Percentiles rank a stretch among this genome's conserved stretches.
These are phyloP conservation scores for Lymantria dispar DNA, from an alignment of 2,888 invertebrate genomes.

Conservation along the genomic window DNA sequence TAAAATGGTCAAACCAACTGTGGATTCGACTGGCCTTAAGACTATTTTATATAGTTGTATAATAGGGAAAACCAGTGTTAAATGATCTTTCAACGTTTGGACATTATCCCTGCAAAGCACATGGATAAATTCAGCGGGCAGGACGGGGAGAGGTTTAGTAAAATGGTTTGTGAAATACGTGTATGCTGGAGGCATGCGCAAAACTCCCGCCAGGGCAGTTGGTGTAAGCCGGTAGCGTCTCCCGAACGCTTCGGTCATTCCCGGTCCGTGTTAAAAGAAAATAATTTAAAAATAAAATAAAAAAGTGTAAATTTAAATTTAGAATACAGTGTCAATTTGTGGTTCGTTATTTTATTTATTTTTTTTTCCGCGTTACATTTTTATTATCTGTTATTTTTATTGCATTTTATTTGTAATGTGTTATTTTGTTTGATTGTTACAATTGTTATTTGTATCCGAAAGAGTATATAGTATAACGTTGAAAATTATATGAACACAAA, in stretches of 20 bases:
- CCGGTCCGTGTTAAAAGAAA: conserved; percentile 11
- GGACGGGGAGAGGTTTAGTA: conserved; percentile 38
- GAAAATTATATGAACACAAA: not conserved
- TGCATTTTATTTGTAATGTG: conserved; percentile 1
- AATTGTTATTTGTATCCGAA: conserved; percentile 49
- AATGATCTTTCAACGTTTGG: conserved; percentile 28
- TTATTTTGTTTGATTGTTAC: conserved; percentile 30
- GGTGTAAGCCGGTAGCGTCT: conserved; percentile 41
- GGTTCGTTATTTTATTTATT: conserved; percentile 1
- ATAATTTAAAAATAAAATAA: not conserved
- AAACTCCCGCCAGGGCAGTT: conserved; percentile 44
- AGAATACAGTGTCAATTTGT: not conserved
- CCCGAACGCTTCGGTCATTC: conserved; percentile 42
- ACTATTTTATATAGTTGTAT: conserved; percentile 30
- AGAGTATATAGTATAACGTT: conserved; percentile 17
- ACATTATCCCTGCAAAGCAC: conserved; percentile 13
- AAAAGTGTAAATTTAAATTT: not conserved
- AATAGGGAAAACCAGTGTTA: conserved; percentile 34
- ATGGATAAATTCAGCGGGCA: conserved; percentile 9
- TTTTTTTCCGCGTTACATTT: not conserved
- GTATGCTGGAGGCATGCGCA: conserved; percentile 64
- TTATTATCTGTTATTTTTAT: conserved; percentile 4
- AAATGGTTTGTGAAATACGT: conserved; percentile 44
- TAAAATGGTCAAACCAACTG: conserved; percentile 65
- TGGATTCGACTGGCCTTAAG: conserved; percentile 54